phyloP scores from a whole-genome alignment of 2,888 invertebrate genomes.

The Unio delphinus region DNA sequence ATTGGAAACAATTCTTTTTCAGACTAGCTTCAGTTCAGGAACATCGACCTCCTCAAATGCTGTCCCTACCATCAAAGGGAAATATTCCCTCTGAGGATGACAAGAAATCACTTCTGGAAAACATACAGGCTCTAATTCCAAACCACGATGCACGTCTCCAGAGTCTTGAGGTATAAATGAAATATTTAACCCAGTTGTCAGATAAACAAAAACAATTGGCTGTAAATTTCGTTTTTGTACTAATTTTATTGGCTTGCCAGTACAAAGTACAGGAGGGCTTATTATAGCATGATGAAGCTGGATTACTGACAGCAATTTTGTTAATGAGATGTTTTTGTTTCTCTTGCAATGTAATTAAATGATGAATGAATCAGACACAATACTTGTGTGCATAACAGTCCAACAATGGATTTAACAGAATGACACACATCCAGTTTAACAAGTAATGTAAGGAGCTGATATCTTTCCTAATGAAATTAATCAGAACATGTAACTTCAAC shows the following conservation, averaged over 20 bases:
- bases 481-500: too few species aligned
- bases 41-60: constrained; percentile 77
- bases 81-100: constrained; percentile 45
- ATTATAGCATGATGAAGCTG: too few species aligned
- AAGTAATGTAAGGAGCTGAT: too few species aligned
- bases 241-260: not conserved
- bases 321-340: too few species aligned
- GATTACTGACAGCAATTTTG: too few species aligned
- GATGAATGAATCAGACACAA: too few species aligned
- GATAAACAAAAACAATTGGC: not conserved
- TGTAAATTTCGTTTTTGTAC: not conserved
- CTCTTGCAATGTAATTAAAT: too few species aligned
- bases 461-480: too few species aligned
- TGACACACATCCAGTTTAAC: too few species aligned
- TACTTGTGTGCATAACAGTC: too few species aligned
- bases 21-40: constrained; percentile 97
- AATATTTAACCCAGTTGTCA: constrained; percentile 2
- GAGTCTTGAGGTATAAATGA: constrained; percentile 57
- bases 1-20: constrained; percentile 16
- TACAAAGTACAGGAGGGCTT: too few species aligned
- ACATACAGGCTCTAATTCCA: constrained; percentile 63
- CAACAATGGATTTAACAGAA: too few species aligned
- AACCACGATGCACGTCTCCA: constrained; percentile 60
- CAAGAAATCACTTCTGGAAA: constrained; percentile 58
- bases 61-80: constrained; percentile 29